Percentiles rank a stretch among this genome's conserved stretches.
These are phyloP conservation scores for Harpagifer antarcticus DNA, from an alignment of 2,797 vertebrate genomes.

Conservation along the genomic window DNA sequence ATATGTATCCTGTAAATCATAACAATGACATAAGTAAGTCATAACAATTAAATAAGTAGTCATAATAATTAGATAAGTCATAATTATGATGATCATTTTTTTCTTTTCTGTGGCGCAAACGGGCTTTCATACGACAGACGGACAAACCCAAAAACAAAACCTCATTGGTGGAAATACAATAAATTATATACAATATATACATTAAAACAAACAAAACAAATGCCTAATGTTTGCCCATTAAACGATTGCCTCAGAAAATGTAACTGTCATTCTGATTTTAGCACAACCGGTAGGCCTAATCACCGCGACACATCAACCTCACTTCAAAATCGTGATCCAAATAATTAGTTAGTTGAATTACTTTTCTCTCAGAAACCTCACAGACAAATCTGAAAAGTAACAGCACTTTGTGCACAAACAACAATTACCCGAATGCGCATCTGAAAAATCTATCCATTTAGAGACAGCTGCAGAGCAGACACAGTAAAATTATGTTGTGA, in stretches of 20 bases:
- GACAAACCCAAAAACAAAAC: no score
- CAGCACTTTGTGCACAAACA: constrained; percentile 33
- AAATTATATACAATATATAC: not conserved
- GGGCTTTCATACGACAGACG: no score
- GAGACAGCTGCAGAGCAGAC: constrained; percentile 53
- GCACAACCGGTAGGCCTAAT: constrained; percentile 21
- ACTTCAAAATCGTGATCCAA: constrained; percentile 1
- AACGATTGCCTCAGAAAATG: not conserved
- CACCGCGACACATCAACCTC: not conserved
- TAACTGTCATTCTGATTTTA: not conserved
- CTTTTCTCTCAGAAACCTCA: constrained; percentile 22
- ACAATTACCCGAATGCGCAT: constrained; percentile 49
- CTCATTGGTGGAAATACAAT: no score
- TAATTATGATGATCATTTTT: no score
- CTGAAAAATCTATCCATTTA: constrained; percentile 61
- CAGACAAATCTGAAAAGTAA: constrained; percentile 12
- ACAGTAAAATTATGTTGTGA: constrained; percentile 55
- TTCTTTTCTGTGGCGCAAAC: no score
- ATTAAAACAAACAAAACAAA: not conserved
- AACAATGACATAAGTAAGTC: no score
- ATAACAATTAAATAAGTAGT: no score
- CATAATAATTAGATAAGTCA: no score
- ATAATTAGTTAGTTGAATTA: constrained; percentile 24
- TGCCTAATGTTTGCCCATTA: not conserved
- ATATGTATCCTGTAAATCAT: no score